phyloP scores from a whole-genome alignment of 2,888 invertebrate species.

The Stramonita haemastoma region DNA sequence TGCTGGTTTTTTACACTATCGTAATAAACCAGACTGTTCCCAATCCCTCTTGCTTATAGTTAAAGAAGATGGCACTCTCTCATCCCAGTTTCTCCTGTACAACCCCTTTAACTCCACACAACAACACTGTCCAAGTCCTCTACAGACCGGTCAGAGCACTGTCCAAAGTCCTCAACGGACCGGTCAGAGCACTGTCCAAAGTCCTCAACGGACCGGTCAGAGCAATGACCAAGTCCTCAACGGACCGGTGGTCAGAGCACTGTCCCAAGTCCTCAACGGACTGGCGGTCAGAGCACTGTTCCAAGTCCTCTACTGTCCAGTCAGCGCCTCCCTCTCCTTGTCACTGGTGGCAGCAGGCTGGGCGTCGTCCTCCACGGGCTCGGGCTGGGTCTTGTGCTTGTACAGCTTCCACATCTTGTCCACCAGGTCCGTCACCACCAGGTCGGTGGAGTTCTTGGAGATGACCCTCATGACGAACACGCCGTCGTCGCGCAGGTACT shows the following conservation, averaged over 20 bases:
- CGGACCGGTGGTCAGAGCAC: neutral
- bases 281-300: neutral
- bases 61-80: too few species aligned
- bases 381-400: conserved; percentile 46
- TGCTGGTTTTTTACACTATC: too few species aligned
- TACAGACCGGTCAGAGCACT: neutral
- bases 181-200: neutral
- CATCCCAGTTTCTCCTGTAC: too few species aligned
- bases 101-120: too few species aligned
- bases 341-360: conserved; percentile 27
- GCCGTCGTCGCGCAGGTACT: conserved; percentile 57
- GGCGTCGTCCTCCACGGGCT: conserved; percentile 47
- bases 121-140: too few species aligned
- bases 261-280: neutral
- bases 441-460: conserved; percentile 58
- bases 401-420: conserved; percentile 55
- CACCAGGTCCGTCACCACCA: conserved; percentile 57
- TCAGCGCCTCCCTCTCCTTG: conserved; percentile 50
- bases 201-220: neutral
- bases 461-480: conserved; percentile 58
- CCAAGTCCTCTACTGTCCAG: neutral
- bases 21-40: too few species aligned
- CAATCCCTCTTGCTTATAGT: too few species aligned
- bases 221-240: neutral
- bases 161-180: neutral